Conservation (phyloP, 2,113 vertebrate genomes). For the Tychaedon coryphoeus region DNA sequence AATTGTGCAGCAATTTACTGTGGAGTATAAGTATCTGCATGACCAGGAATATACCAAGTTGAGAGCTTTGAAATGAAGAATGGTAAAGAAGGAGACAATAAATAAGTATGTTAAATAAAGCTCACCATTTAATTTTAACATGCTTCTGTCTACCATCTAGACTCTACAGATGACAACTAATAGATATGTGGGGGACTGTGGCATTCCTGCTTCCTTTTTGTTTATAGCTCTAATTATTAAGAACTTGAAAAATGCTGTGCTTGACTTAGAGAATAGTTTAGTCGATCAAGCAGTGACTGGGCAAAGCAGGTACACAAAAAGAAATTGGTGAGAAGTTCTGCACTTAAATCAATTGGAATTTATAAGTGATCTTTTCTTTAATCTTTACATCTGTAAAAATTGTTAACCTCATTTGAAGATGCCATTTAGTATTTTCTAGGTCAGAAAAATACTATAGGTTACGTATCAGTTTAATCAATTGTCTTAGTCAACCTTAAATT, state of each 20-base stretch:
- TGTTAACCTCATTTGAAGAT: neutral
- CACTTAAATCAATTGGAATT: neutral
- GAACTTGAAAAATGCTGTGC: neutral
- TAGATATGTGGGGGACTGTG: slow-evolving; percentile 25
- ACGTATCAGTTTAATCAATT: neutral
- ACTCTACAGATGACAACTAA: slow-evolving; percentile 33
- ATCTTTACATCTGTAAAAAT: neutral
- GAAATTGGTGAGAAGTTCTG: neutral
- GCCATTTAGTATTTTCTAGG: neutral
- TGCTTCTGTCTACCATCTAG: slow-evolving; percentile 15
- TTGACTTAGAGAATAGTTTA: neutral
- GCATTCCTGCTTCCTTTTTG: slow-evolving; percentile 7
- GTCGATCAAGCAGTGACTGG: neutral
- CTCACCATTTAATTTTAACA: slow-evolving; percentile 44
- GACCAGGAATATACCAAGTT: neutral
- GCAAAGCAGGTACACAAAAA: slow-evolving; percentile 15
- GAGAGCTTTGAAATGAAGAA: slow-evolving; percentile 20
- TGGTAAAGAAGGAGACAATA: neutral
- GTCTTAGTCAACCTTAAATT: neutral
- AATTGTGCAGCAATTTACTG: neutral
- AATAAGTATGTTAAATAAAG: slow-evolving; percentile 15
- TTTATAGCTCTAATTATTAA: slow-evolving; percentile 34
- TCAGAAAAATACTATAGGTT: neutral
- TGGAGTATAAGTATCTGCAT: neutral
- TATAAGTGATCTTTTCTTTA: neutral